Evolutionary conservation across 2,888 invertebrate species (phyloP).

Genomic region (Tetragnatha montana): DNA sequence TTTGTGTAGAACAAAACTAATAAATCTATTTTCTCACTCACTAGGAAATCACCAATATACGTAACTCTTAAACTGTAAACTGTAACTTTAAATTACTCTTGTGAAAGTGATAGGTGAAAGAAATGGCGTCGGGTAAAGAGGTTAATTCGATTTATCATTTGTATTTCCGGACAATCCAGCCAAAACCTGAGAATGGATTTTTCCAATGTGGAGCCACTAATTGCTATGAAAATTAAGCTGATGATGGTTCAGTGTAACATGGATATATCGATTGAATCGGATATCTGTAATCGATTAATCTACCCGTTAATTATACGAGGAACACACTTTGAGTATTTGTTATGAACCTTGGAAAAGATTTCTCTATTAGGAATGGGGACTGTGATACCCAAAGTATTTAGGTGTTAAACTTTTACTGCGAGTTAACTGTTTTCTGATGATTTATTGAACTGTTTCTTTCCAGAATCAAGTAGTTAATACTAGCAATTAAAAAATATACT

Average conservation of each 20-base stretch:
- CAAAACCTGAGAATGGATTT: slow-evolving; percentile 40
- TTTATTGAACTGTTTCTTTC: no score
- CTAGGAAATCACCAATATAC: no score
- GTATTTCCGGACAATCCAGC: slow-evolving; percentile 14
- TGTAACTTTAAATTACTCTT: background rate
- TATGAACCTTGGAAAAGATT: background rate
- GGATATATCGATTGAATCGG: slow-evolving; percentile 27
- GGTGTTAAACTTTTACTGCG: no score
- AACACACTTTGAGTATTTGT: background rate
- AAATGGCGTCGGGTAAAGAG: background rate
- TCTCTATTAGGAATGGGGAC: background rate
- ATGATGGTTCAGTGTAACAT: slow-evolving; percentile 43
- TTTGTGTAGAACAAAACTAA: no score
- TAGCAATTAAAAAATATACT: no score
- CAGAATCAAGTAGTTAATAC: no score
- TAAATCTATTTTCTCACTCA: no score
- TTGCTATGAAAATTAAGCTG: slow-evolving; percentile 59
- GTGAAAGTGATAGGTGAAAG: background rate
- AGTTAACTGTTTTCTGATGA: no score
- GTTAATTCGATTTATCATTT: slow-evolving; percentile 8
- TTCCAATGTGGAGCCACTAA: slow-evolving; percentile 33
- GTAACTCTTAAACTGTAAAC: background rate
- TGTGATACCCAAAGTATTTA: no score
- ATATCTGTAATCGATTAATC: slow-evolving; percentile 54
- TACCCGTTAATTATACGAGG: slow-evolving; percentile 29